Evolutionary conservation across 1,140 invertebrate genomes (phyloP).

Genomic region (Panagrolaimus sp.): DNA sequence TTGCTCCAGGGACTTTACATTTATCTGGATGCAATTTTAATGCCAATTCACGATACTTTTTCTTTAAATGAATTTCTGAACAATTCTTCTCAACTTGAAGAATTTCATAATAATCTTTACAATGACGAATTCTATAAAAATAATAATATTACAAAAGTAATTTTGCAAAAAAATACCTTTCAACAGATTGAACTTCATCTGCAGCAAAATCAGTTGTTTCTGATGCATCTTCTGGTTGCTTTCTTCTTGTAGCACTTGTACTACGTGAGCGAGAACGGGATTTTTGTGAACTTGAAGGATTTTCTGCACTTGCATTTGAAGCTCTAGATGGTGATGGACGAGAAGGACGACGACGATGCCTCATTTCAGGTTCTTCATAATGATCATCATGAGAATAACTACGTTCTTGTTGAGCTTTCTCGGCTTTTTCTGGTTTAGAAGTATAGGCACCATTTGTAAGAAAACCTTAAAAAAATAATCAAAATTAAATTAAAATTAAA

Average conservation of each 20-base stretch:
- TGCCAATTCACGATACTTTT: slow-evolving; percentile 90
- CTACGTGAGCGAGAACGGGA: slow-evolving; percentile 28
- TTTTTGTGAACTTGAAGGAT: slow-evolving; percentile 11
- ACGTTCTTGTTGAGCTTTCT: slow-evolving; percentile 31
- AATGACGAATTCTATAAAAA: slow-evolving; percentile 67
- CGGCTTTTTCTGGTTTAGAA: slow-evolving; percentile 7
- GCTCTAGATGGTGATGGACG: slow-evolving; percentile 12
- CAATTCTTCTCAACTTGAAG: slow-evolving; percentile 75
- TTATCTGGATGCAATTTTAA: slow-evolving; percentile 96
- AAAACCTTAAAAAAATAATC: slow-evolving; percentile 14
- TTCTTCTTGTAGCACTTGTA: slow-evolving; percentile 23
- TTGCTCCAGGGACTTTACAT: slow-evolving; percentile 88
- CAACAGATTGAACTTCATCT: slow-evolving; percentile 34
- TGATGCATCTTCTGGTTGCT: not conserved
- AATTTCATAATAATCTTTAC: slow-evolving; percentile 97
- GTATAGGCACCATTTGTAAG: slow-evolving; percentile 24
- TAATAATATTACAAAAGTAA: slow-evolving; percentile 13
- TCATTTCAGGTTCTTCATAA: slow-evolving; percentile 43
- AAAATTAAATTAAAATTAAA: slow-evolving; percentile 6
- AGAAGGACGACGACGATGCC: slow-evolving; percentile 21
- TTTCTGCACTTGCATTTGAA: slow-evolving; percentile 8
- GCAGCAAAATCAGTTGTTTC: slow-evolving; percentile 36
- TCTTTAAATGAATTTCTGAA: slow-evolving; percentile 87
- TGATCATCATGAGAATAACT: slow-evolving; percentile 55
- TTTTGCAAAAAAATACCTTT: slow-evolving; percentile 31